phyloP scores from a whole-genome alignment of 2,113 vertebrate genomes.

The Chaetodon auriga region DNA sequence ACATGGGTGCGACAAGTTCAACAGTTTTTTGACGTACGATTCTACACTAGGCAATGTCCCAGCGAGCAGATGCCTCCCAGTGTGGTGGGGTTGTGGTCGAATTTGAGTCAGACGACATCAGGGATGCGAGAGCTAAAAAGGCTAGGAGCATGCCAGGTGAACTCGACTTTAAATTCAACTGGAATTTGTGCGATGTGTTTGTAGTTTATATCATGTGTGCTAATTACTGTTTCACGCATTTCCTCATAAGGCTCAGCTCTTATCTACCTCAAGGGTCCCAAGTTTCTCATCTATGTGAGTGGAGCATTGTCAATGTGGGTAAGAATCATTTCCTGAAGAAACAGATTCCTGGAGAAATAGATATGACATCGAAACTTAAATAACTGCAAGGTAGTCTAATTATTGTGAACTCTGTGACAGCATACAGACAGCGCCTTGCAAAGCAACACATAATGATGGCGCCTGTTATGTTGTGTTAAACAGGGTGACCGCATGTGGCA shows the following conservation, averaged over 20 bases:
- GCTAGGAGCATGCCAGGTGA: constrained; percentile 78
- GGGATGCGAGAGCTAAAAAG: constrained; percentile 66
- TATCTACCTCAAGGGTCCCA: constrained; percentile 82
- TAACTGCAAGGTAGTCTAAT: constrained; percentile 37
- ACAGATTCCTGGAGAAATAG: constrained; percentile 37
- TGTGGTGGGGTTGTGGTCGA: constrained; percentile 77
- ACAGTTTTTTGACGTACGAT: constrained; percentile 19
- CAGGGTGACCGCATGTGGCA: constrained; percentile 86
- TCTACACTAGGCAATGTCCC: constrained; percentile 76
- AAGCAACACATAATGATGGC: not conserved
- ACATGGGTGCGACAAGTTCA: constrained; percentile 34
- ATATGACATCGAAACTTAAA: constrained; percentile 20
- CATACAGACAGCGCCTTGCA: not conserved
- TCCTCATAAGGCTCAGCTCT: constrained; percentile 79
- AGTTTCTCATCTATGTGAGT: constrained; percentile 85
- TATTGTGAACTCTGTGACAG: constrained; percentile 14
- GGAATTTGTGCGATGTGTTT: not conserved
- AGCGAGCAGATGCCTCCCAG: constrained; percentile 73
- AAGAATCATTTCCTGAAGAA: constrained; percentile 74
- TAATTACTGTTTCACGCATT: constrained; percentile 29
- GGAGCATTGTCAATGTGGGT: constrained; percentile 87
- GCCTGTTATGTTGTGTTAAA: constrained; percentile 38
- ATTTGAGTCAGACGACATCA: constrained; percentile 75
- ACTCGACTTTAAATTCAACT: constrained; percentile 14
- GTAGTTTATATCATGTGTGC: constrained; percentile 1